Base-by-base conservation (phyloP, 2,797 vertebrate genomes). In the Microhierax caerulescens region DNA sequence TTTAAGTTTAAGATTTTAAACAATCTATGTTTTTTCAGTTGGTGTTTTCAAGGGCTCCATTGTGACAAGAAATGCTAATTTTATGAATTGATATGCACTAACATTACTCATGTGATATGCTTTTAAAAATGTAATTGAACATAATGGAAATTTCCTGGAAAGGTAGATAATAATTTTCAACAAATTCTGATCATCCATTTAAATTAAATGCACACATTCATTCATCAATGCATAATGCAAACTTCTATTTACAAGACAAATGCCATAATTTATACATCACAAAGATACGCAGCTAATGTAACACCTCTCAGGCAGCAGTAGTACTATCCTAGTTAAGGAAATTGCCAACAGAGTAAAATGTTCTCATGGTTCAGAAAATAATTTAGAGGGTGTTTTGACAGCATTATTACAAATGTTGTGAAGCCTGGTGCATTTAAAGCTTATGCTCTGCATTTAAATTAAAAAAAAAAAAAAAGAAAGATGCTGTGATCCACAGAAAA, bases 171-270 rank as follows among this genome's bases (percentile, higher is more conserved):
- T 95, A 24, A 81, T 85, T 88, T 87, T 43, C 9, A 63, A 94
- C 80, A 86, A 64, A 65, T 19, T 30, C 78, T 20, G 41, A 93
- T 84, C 30, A 82, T 65, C 70, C 51, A n/a, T 92, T 95, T 74
- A 88, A 93, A 93, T 88, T n/a, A 91, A 94, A 95, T 53, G 54
- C 37, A 72, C 24, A 28, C 25, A 39, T 57, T 92, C 65, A 74
- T 64, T 88, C 74, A 77, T 88, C 68, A 92, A 60, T 36, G 57
- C 36, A 50, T 67, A 74, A 72, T 48, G 61, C 69, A 91, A 89
- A 63, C 80, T 89, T 68, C 83, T 86, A 24, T 54, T 92, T 72
- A 67, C 19, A 53, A 74, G 69, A 65, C 76, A 69, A 67, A 67
- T 78, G 60, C 60, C 60, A 24, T 74, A n/a, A 80, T 53, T 89